A percentile compares a stretch with the other conserved stretches of the same genome.
These are phyloP conservation scores for Encarsia formosa DNA, from an alignment of 2,888 invertebrate species.

Conservation along the genomic window DNA sequence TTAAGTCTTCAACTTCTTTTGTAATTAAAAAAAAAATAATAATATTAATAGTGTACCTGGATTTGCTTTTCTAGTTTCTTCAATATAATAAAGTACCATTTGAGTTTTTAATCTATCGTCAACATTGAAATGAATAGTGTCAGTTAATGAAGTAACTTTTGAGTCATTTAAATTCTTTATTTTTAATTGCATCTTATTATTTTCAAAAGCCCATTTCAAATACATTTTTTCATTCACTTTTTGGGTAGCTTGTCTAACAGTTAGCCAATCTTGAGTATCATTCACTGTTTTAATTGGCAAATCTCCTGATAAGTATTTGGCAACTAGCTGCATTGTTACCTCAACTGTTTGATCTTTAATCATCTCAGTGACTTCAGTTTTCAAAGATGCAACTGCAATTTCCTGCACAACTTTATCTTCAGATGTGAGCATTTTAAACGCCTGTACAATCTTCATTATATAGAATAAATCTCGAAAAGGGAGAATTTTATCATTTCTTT, in stretches of 20 bases:
- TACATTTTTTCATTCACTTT: slow-evolving; percentile 9
- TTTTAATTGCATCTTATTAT: background rate
- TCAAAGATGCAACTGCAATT: slow-evolving; percentile 7
- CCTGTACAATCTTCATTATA: slow-evolving; percentile 18
- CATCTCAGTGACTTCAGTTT: background rate
- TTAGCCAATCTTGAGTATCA: background rate
- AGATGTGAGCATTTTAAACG: slow-evolving; percentile 12
- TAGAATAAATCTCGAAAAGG: slow-evolving; percentile 14
- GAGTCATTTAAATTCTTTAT: background rate
- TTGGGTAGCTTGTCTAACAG: slow-evolving; percentile 4
- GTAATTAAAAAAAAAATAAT: no score
- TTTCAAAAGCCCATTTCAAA: background rate
- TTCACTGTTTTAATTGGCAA: background rate
- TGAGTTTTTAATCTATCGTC: no score
- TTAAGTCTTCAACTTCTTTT: no score
- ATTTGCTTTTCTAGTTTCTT: no score
- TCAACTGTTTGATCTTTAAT: background rate
- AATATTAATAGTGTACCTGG: no score
- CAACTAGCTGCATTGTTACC: background rate
- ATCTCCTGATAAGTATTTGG: slow-evolving; percentile 7
- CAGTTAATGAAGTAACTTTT: no score
- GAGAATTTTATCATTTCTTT: background rate
- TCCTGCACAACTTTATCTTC: slow-evolving; percentile 1
- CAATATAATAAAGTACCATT: no score
- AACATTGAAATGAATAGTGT: no score